Evolutionary conservation across 1,140 invertebrate genomes (phyloP).

Genomic region (Pantala flavescens): DNA sequence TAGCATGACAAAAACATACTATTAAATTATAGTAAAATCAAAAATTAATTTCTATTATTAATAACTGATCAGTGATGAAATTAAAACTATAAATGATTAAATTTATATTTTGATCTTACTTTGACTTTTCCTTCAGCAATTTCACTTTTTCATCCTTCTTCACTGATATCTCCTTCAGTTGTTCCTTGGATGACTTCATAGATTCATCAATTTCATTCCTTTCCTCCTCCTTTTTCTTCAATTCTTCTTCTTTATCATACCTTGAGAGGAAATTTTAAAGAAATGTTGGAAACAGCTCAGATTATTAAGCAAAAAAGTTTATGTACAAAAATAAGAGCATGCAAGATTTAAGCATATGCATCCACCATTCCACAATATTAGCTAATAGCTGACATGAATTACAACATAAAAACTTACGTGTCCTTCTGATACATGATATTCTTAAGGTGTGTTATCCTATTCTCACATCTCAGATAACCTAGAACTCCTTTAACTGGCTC

Average conservation of each 20-base stretch:
- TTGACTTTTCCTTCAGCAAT: background rate
- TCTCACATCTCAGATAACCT: slow-evolving; percentile 68
- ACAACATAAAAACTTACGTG: background rate
- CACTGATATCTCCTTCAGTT: slow-evolving; percentile 31
- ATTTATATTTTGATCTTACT: background rate
- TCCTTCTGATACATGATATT: slow-evolving; percentile 57
- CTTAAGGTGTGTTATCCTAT: slow-evolving; percentile 53
- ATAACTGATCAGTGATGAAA: too few relatives aligned
- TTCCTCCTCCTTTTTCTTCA: slow-evolving; percentile 19
- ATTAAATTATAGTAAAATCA: too few relatives aligned
- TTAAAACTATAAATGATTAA: too few relatives aligned
- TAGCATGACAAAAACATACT: too few relatives aligned
- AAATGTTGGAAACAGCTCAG: too few relatives aligned
- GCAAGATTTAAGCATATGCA: too few relatives aligned
- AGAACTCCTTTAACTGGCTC: slow-evolving; percentile 80
- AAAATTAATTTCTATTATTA: too few relatives aligned
- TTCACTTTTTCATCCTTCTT: background rate
- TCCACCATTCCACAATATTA: too few relatives aligned
- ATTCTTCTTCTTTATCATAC: slow-evolving; percentile 14
- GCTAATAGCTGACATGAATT: too few relatives aligned
- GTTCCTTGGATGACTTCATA: slow-evolving; percentile 26
- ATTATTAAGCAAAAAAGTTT: too few relatives aligned
- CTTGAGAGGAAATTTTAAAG: background rate
- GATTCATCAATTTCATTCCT: slow-evolving; percentile 18
- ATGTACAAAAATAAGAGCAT: too few relatives aligned